These are phyloP conservation scores for Halisarca cf. caerulea DNA, from an alignment of 37 sponge, comb jelly and placozoan genomes.

Conservation along the genomic window DNA sequence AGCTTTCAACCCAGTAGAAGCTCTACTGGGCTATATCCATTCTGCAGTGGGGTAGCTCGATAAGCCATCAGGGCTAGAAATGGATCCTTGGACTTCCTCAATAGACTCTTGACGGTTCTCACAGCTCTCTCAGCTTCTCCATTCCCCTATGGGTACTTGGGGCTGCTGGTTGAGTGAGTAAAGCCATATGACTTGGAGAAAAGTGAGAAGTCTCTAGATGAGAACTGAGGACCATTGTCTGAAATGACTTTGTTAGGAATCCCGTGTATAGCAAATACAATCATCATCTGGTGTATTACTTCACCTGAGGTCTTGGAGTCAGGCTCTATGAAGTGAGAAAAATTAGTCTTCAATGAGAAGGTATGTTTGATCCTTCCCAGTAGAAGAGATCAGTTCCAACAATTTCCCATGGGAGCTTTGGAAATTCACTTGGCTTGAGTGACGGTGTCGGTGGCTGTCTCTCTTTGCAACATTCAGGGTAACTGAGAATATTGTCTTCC, in stretches of 20 bases:
- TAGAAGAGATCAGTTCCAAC: constrained; percentile 49
- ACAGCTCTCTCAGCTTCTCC: constrained; percentile 51
- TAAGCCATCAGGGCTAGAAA: constrained; percentile 32
- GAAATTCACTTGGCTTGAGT: constrained; percentile 28
- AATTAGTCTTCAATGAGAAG: constrained; percentile 52
- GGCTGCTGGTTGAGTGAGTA: constrained; percentile 34
- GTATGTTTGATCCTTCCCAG: constrained; percentile 18
- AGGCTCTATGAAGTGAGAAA: constrained; percentile 40
- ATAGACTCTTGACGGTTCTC: constrained; percentile 29
- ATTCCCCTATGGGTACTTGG: constrained; percentile 35
- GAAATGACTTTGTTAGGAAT: constrained; percentile 21
- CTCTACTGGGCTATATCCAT: constrained; percentile 50
- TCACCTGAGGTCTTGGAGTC: constrained; percentile 1
- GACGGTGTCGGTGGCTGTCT: constrained; percentile 15
- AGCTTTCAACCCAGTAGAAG: constrained; percentile 44
- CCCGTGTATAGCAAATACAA: constrained; percentile 37
- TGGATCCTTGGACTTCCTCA: constrained; percentile 25
- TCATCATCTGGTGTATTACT: constrained; percentile 15
- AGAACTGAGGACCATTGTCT: constrained; percentile 32
- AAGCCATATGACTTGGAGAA: constrained; percentile 27
- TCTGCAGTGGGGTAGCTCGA: constrained; percentile 40
- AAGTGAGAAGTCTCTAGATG: not conserved
- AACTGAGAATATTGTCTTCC: constrained; percentile 31
- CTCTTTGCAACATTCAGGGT: constrained; percentile 26
- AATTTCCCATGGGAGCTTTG: constrained; percentile 44